phyloP scores from a whole-genome alignment of 2,888 invertebrate genomes.

The Hedychridium roseum region DNA sequence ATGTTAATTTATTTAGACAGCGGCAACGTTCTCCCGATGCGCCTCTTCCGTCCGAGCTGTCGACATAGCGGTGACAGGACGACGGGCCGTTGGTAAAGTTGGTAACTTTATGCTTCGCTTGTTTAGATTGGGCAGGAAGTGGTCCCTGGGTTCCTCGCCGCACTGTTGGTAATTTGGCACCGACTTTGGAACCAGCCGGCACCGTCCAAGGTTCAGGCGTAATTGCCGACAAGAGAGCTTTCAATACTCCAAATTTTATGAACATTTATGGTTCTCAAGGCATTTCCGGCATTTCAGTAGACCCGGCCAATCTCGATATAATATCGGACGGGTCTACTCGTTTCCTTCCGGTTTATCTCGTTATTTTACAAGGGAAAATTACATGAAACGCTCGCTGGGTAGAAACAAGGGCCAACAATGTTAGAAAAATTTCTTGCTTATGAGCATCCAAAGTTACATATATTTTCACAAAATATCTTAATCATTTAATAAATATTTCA shows the following conservation, averaged over 20 bases:
- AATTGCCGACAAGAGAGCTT: conserved; percentile 36
- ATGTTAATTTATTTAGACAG: conserved; percentile 46
- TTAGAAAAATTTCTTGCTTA: too few species aligned
- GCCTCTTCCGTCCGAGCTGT: conserved; percentile 33
- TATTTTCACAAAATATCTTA: too few species aligned
- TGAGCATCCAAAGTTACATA: too few species aligned
- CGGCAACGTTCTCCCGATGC: conserved; percentile 37
- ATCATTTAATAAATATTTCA: too few species aligned
- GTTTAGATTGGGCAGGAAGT: conserved; percentile 56
- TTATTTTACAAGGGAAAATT: too few species aligned
- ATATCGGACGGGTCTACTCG: too few species aligned
- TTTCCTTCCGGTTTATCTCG: too few species aligned
- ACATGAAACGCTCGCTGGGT: too few species aligned
- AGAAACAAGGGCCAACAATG: too few species aligned
- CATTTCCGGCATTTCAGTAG: too few species aligned
- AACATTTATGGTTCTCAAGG: too few species aligned
- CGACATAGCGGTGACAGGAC: conserved; percentile 44
- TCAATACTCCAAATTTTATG: conserved; percentile 25
- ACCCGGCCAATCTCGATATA: too few species aligned
- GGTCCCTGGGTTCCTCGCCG: conserved; percentile 34
- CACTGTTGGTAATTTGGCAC: conserved; percentile 56
- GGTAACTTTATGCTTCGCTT: conserved; percentile 55
- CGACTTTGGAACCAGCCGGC: conserved; percentile 36
- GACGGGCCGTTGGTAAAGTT: conserved; percentile 50
- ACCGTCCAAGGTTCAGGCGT: conserved; percentile 35